A percentile compares a stretch with the other conserved stretches of the same genome.
Conservation (phyloP, 2,113 vertebrate genomes). For the Ictalurus punctatus region DNA sequence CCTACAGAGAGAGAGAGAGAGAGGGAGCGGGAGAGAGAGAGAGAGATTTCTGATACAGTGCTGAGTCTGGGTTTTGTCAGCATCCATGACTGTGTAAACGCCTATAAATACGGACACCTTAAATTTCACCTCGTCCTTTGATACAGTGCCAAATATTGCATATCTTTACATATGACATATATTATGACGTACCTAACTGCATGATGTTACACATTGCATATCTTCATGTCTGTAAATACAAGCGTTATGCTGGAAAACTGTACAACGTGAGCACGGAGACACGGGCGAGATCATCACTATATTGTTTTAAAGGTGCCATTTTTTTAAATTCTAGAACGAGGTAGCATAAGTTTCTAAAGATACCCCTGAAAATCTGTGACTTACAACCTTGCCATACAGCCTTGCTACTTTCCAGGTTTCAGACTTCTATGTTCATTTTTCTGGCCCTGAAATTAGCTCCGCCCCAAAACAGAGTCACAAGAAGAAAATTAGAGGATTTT, state of each 20-base stretch:
- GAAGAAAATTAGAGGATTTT: not conserved
- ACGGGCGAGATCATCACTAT: not conserved
- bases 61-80: not conserved
- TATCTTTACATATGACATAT: not conserved
- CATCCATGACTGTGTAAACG: not conserved
- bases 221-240: too few species aligned
- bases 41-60: not conserved
- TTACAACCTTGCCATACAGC: not conserved
- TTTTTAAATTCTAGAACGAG: not conserved
- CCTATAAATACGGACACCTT: not conserved
- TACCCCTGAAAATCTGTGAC: too few species aligned
- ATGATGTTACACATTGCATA: too few species aligned
- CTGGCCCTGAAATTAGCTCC: not conserved
- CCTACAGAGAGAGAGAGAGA: slow-evolving; percentile 68
- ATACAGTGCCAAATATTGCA: not conserved
- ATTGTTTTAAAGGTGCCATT: not conserved
- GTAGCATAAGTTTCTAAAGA: not conserved
- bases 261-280: not conserved
- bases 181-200: too few species aligned
- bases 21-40: slow-evolving; percentile 21
- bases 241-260: too few species aligned
- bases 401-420: not conserved
- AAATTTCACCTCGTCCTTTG: not conserved
- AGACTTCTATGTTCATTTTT: not conserved
- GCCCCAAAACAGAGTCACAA: not conserved